phyloP scores from a whole-genome alignment of 2,113 vertebrate species.

The Sterna hirundo region DNA sequence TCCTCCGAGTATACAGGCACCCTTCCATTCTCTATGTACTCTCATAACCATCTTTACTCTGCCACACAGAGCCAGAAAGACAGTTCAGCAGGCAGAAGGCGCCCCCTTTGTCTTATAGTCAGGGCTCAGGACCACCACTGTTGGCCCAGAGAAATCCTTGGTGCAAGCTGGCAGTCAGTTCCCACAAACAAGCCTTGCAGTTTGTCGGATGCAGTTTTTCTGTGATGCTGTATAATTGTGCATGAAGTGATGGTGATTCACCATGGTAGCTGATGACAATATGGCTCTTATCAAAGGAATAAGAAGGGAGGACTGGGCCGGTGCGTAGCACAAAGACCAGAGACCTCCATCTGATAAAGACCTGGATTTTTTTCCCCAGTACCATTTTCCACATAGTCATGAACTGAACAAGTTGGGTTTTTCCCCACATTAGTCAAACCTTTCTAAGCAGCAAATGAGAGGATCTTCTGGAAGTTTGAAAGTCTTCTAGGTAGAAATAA shows the following conservation, averaged over 20 bases:
- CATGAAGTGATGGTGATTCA: neutral
- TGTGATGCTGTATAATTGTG: neutral
- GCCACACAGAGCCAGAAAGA: neutral
- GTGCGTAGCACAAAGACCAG: neutral
- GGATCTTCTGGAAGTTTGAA: neutral
- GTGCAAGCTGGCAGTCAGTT: neutral
- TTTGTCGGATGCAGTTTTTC: neutral
- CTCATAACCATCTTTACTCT: neutral
- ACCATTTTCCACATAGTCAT: neutral
- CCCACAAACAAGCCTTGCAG: neutral
- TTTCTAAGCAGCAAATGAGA: neutral
- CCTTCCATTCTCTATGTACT: neutral
- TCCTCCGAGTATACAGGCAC: neutral
- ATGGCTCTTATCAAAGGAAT: neutral
- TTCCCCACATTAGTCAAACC: neutral
- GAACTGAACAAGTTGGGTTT: neutral
- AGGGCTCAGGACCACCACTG: neutral
- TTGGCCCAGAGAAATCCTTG: neutral
- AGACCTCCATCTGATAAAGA: neutral
- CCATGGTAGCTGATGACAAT: neutral
- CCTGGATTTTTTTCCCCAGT: neutral
- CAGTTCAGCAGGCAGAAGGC: neutral
- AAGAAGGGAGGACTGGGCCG: neutral
- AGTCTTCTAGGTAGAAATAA: neutral
- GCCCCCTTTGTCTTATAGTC: neutral